A percentile compares a stretch with the other conserved stretches of the same genome.
Evolutionary conservation across 2,888 invertebrate species (phyloP).

Genomic region (Endomychus coccineus): DNA sequence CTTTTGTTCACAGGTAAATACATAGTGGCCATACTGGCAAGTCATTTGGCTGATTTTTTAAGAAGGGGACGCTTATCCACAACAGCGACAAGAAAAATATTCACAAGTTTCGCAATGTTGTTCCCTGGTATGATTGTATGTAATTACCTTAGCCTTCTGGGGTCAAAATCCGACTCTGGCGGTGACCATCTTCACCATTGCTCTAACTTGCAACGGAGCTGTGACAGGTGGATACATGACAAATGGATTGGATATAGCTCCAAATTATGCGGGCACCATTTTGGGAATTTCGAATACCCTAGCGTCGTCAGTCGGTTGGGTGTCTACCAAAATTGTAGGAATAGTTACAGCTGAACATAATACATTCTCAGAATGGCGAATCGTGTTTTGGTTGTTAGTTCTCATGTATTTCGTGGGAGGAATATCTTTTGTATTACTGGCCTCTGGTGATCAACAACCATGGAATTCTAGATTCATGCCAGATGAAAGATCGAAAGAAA

Average conservation of each 20-base stretch:
- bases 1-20: slow-evolving; percentile 53
- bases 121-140: slow-evolving; percentile 63
- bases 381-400: slow-evolving; percentile 74
- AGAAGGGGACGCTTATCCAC: slow-evolving; percentile 62
- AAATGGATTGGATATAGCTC: slow-evolving; percentile 81
- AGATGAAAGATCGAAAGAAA: slow-evolving; percentile 31
- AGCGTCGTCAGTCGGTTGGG: slow-evolving; percentile 74
- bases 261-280: slow-evolving; percentile 82
- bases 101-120: slow-evolving; percentile 57
- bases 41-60: slow-evolving; percentile 66
- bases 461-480: slow-evolving; percentile 43
- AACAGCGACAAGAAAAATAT: slow-evolving; percentile 63
- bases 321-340: slow-evolving; percentile 77
- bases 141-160: slow-evolving; percentile 65
- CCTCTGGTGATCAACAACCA: slow-evolving; percentile 58
- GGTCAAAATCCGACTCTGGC: slow-evolving; percentile 66
- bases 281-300: slow-evolving; percentile 84
- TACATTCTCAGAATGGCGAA: slow-evolving; percentile 70
- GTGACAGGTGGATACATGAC: slow-evolving; percentile 81
- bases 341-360: slow-evolving; percentile 64
- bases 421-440: slow-evolving; percentile 54
- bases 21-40: slow-evolving; percentile 66
- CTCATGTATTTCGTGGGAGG: slow-evolving; percentile 64
- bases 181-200: slow-evolving; percentile 69
- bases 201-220: slow-evolving; percentile 76